Evolutionary conservation across 2,888 invertebrate genomes (phyloP).

Genomic region (Aproaerema taeniolella): DNA sequence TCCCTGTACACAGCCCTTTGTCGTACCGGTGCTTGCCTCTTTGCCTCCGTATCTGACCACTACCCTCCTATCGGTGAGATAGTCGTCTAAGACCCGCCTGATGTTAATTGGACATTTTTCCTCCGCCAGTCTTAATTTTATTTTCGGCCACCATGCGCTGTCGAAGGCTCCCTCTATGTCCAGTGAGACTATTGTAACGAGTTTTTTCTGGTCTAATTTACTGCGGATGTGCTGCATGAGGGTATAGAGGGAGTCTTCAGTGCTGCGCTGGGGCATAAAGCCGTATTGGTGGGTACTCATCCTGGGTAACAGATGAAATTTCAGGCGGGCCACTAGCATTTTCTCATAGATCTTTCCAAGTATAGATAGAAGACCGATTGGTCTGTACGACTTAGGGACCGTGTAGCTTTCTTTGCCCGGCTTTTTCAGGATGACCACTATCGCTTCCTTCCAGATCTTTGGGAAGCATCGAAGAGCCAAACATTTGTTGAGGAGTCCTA

Average conservation of each 20-base stretch:
- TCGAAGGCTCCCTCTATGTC: constrained; percentile 1
- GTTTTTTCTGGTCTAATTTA: not conserved
- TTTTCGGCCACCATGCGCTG: too few relatives aligned
- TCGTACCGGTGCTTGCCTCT: too few relatives aligned
- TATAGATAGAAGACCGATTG: constrained; percentile 20
- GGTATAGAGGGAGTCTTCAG: not conserved
- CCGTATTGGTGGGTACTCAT: not conserved
- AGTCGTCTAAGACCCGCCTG: not conserved
- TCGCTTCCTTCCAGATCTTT: constrained; percentile 16
- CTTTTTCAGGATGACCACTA: constrained; percentile 17
- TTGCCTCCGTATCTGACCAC: too few relatives aligned
- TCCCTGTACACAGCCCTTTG: too few relatives aligned
- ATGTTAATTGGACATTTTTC: not conserved
- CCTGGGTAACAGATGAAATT: not conserved
- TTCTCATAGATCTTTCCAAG: constrained; percentile 13
- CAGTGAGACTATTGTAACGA: not conserved
- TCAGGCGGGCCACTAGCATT: not conserved
- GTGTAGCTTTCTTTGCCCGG: constrained; percentile 14
- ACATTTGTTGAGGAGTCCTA: constrained; percentile 9
- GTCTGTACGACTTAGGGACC: constrained; percentile 19
- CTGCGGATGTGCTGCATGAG: not conserved
- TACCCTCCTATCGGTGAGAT: not conserved
- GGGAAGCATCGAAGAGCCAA: constrained; percentile 16
- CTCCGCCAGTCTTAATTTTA: not conserved
- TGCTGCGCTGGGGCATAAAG: not conserved